Evolutionary conservation across 2,888 invertebrate genomes (phyloP), one percentile per base, ranked within the genome.

Genomic region (Drosophila mayaguana): DNA sequence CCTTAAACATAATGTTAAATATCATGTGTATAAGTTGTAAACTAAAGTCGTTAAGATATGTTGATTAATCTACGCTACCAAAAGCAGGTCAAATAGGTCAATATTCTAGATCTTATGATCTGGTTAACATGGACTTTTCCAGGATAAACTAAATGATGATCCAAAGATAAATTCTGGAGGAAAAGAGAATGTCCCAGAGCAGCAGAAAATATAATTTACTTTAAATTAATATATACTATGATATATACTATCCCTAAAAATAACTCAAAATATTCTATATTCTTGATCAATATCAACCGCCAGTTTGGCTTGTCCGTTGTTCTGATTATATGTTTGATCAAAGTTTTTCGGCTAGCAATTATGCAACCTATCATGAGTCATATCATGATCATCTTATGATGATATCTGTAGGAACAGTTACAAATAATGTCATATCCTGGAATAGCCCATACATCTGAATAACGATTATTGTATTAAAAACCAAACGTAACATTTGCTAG

Each of bases 21-120:
- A 67, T 50, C 40, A 56, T 63, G 53, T 65, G 55, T 50, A 54
- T 71, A 66, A 50, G 59, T 28, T 74, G 63, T 65, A 65, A 60
- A 66, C 57, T 69, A 69, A 55, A 61, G 18, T 46, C 60, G 42
- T 72, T 53, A 62, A 63, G 60, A 59, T 18, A 64, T 61, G 55
- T 64, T 28, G 51, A 65, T 51, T 76, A 72, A 42, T 18, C 34
- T 16, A 42, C 32, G 56, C 14, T 38, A 57, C 25, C 25, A 32
- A 38, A 16, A 14, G 3, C 20, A 38, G 63, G 32, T 28, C 16
- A 12, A 20, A 28, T 20, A 14, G 38, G n/a, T 11, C n/a, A 54
- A 48, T 25, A 54, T 16, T 25, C 28, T 8, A 20, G 46, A 46
- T 18, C n/a, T 28, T 18, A 8, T 59, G 32, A 14, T 25, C 14